A percentile compares a stretch with the other conserved stretches of the same genome.
Evolutionary conservation across 2,797 vertebrate genomes (phyloP).

Genomic region (Rhinichthys osculus): DNA sequence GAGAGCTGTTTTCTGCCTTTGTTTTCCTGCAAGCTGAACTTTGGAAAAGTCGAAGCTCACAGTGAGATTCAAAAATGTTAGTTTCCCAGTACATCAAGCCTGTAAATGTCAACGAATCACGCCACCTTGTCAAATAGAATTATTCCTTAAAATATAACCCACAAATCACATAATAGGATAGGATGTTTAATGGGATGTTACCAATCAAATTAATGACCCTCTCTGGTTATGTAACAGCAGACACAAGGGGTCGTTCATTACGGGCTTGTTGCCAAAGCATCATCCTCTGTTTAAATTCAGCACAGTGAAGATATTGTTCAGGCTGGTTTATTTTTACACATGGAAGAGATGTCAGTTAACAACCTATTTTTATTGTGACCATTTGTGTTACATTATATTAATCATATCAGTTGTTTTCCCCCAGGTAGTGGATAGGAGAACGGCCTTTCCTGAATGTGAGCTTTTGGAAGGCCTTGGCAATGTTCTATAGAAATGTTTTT

Average conservation of each 20-base stretch:
- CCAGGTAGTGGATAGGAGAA: neutral
- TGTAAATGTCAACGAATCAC: neutral
- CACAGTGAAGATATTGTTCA: slow-evolving; percentile 8
- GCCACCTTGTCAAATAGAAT: neutral
- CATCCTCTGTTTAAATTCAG: neutral
- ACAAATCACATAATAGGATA: slow-evolving; percentile 18
- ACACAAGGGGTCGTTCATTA: slow-evolving; percentile 12
- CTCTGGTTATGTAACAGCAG: slow-evolving; percentile 28
- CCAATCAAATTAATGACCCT: slow-evolving; percentile 11
- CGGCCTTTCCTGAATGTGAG: neutral
- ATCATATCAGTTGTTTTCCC: slow-evolving; percentile 31
- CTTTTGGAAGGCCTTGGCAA: neutral
- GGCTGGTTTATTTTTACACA: slow-evolving; percentile 27
- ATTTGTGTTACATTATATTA: slow-evolving; percentile 29
- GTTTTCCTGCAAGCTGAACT: slow-evolving; percentile 26
- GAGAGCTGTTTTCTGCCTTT: slow-evolving; percentile 27
- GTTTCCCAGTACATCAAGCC: neutral
- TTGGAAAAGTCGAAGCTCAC: slow-evolving; percentile 1
- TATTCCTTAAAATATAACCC: slow-evolving; percentile 11
- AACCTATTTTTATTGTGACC: neutral
- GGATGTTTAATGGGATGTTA: slow-evolving; percentile 1
- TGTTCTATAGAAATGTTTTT: neutral
- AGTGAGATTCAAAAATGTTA: neutral
- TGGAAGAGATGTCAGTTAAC: neutral
- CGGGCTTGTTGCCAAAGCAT: slow-evolving; percentile 9